Evolutionary conservation across 2,797 vertebrate genomes (phyloP).

Genomic region (Podargus strigoides): DNA sequence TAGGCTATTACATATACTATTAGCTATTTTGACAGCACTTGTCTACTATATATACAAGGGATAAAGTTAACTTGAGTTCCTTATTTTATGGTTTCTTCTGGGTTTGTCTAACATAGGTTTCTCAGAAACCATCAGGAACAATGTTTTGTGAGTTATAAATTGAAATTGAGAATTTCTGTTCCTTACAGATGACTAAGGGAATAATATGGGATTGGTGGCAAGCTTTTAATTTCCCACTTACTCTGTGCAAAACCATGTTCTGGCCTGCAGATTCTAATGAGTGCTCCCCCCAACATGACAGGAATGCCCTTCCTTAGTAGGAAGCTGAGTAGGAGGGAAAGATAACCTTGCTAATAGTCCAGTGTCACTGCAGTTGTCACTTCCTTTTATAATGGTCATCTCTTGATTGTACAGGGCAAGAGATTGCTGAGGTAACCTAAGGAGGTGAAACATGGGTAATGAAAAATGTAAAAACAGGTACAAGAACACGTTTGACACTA

Average conservation of each 20-base stretch:
- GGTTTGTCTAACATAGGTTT: background rate
- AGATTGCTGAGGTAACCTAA: background rate
- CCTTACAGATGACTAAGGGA: background rate
- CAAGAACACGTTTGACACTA: fast-evolving
- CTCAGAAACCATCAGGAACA: background rate
- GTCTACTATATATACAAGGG: background rate
- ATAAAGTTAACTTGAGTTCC: background rate
- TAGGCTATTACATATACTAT: background rate
- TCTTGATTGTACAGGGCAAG: background rate
- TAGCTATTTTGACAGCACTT: background rate
- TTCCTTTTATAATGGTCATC: background rate
- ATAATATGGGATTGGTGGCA: background rate
- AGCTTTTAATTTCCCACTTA: background rate
- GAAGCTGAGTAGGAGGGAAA: background rate
- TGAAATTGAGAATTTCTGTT: background rate
- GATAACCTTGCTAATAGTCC: background rate
- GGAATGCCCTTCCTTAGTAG: background rate
- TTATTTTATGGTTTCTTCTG: background rate
- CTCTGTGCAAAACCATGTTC: background rate
- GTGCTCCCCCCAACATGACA: background rate
- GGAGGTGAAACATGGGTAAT: background rate
- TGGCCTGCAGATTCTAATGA: background rate
- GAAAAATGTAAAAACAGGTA: background rate
- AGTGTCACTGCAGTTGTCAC: background rate
- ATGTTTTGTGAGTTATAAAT: background rate